Evolutionary conservation across 1,140 invertebrate genomes (phyloP).

Genomic region (Atta cephalotes): DNA sequence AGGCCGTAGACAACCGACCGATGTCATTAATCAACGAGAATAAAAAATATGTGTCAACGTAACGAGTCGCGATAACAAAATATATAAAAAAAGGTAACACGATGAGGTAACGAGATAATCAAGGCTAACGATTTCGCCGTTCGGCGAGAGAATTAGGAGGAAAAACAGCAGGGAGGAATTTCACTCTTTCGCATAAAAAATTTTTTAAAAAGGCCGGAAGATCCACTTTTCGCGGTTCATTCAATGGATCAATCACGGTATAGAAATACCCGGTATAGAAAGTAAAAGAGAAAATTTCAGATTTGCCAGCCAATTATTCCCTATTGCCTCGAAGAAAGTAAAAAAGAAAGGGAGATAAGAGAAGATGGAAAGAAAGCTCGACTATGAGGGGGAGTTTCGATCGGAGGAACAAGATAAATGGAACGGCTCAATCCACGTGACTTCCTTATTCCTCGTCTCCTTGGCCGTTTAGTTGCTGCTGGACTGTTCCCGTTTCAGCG

Average conservation of each 20-base stretch:
- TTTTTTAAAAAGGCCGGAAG: not conserved
- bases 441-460: slow-evolving; percentile 56
- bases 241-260: not conserved
- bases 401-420: slow-evolving; percentile 23
- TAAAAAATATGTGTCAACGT: slow-evolving; percentile 56
- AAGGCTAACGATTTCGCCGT: not conserved
- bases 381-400: slow-evolving; percentile 15
- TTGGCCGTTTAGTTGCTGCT: slow-evolving; percentile 65
- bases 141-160: not conserved
- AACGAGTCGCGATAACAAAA: slow-evolving; percentile 57
- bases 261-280: not conserved
- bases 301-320: slow-evolving; percentile 38
- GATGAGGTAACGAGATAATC: slow-evolving; percentile 43
- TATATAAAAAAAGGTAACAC: slow-evolving; percentile 45
- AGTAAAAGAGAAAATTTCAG: slow-evolving; percentile 19
- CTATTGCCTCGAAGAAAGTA: slow-evolving; percentile 16
- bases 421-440: slow-evolving; percentile 56
- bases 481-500: slow-evolving; percentile 88
- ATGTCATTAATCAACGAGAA: slow-evolving; percentile 41
- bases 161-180: not conserved
- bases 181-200: not conserved
- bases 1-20: not conserved
- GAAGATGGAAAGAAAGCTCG: slow-evolving; percentile 25
- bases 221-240: not conserved
- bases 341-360: slow-evolving; percentile 33